These are phyloP conservation scores for Nymphalis io DNA, from an alignment of 1,140 invertebrate species.

Conservation along the genomic window DNA sequence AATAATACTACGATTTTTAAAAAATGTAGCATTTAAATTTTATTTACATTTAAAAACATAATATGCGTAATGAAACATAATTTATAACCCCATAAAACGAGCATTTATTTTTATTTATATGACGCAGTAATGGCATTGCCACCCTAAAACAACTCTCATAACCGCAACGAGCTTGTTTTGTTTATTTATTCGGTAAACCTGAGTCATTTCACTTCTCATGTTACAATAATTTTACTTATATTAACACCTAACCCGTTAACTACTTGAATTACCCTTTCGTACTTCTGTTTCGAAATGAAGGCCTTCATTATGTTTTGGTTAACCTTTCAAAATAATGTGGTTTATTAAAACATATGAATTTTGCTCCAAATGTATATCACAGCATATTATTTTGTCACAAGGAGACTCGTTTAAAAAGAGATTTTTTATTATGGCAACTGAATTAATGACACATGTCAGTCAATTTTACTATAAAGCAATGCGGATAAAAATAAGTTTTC, in stretches of 20 bases:
- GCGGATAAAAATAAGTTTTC: too few relatives aligned
- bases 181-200: conserved; percentile 23
- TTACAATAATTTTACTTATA: conserved; percentile 26
- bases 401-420: too few relatives aligned
- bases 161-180: conserved; percentile 28
- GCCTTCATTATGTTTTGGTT: conserved; percentile 6
- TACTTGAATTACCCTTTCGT: conserved; percentile 20
- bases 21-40: neutral
- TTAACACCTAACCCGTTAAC: conserved; percentile 27
- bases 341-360: neutral
- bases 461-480: too few relatives aligned
- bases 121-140: conserved; percentile 11
- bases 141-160: conserved; percentile 32
- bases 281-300: conserved; percentile 9
- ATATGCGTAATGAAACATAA: conserved; percentile 1
- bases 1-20: neutral
- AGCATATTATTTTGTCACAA: too few relatives aligned
- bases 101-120: conserved; percentile 29
- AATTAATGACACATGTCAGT: too few relatives aligned
- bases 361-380: neutral
- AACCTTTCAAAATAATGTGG: neutral
- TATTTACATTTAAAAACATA: neutral
- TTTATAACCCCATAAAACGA: conserved; percentile 25
- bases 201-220: conserved; percentile 17
- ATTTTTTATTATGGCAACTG: too few relatives aligned